Evolutionary conservation across 2,797 vertebrate genomes (phyloP).

Genomic region (Heliangelus exortis): DNA sequence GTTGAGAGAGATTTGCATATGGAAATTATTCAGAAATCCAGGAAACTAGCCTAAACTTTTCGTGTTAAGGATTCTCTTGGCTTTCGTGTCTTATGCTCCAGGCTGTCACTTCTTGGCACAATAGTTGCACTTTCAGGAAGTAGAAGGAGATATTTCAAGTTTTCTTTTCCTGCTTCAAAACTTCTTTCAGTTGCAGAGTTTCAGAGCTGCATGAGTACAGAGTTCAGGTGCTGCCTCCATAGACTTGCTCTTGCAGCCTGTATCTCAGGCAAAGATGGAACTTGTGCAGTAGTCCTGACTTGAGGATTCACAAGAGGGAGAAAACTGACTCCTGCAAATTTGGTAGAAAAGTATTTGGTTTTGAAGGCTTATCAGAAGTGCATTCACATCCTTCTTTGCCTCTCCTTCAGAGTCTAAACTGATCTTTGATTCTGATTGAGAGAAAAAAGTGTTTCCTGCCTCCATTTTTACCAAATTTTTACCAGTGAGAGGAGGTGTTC

Average conservation of each 20-base stretch:
- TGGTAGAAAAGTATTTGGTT: neutral
- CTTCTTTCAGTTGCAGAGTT: neutral
- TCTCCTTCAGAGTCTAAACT: neutral
- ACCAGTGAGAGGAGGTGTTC: neutral
- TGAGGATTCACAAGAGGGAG: neutral
- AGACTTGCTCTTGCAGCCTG: neutral
- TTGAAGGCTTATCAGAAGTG: neutral
- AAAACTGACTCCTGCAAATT: neutral
- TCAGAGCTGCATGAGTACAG: fast-evolving
- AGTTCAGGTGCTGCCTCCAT: neutral
- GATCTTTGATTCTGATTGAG: neutral
- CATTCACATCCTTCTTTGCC: neutral
- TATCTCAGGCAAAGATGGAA: fast-evolving
- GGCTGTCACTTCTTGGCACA: neutral
- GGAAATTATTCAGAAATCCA: neutral
- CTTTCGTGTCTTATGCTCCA: neutral
- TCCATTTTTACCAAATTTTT: neutral
- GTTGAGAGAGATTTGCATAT: neutral
- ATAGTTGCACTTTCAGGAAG: neutral
- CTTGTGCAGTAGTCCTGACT: fast-evolving
- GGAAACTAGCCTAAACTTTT: neutral
- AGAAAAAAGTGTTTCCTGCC: neutral
- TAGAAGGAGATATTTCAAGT: neutral
- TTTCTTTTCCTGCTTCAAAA: neutral
- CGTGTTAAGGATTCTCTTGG: neutral